Evolutionary conservation across 2,113 vertebrate species (phyloP).

Genomic region (Steatornis caripensis): DNA sequence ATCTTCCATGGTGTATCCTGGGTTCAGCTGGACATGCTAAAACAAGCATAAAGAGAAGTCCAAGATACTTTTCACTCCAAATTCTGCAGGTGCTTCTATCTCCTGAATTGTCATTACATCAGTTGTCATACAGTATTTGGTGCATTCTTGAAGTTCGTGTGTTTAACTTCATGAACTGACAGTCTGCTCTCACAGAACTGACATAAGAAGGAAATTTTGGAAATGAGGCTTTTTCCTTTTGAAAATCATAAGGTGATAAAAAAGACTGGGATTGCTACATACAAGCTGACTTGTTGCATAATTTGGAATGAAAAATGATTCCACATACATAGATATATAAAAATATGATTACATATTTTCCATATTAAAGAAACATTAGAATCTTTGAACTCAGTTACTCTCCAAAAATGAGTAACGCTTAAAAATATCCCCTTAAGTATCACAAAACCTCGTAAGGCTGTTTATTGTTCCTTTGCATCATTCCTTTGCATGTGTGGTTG

Average conservation of each 20-base stretch:
- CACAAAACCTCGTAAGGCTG: not conserved
- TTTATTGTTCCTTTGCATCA: not conserved
- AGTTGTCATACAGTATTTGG: not conserved
- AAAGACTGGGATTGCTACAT: not conserved
- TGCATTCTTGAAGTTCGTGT: not conserved
- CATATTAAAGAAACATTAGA: not conserved
- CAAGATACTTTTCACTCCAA: not conserved
- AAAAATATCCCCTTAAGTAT: constrained; percentile 20
- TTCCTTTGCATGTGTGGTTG: not conserved
- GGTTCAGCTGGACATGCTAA: not conserved
- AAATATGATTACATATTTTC: not conserved
- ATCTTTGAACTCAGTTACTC: constrained; percentile 34
- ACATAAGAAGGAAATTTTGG: not conserved
- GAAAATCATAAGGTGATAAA: not conserved
- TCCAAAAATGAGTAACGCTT: constrained; percentile 46
- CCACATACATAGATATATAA: not conserved
- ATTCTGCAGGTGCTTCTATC: not conserved
- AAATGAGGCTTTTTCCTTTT: not conserved
- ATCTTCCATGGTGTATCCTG: not conserved
- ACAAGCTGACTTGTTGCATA: not conserved
- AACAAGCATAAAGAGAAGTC: not conserved
- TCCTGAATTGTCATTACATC: not conserved
- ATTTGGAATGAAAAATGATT: not conserved
- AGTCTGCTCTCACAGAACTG: not conserved
- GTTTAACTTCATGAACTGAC: not conserved